Base-by-base conservation (phyloP, 2,888 invertebrate species). In the Heliconius erato region DNA sequence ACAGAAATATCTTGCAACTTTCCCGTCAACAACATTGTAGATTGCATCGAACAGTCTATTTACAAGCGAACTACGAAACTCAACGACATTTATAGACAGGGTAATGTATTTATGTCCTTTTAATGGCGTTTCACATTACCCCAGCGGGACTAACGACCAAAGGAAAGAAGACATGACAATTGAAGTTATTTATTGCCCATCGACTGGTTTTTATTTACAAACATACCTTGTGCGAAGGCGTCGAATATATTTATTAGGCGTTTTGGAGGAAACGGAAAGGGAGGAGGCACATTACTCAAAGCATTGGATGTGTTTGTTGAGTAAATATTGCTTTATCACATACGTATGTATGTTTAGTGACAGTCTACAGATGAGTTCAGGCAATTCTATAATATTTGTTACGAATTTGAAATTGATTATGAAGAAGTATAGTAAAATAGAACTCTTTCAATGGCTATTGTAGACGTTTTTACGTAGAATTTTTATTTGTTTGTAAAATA, bases 61-160 rank as follows among this genome's bases (percentile, higher is more conserved):
- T 87, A 89, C 87, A 88, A 86, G 86, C 84, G 85, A 87, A 88
- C 87, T 87, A 87, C 89, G 87, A 88, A 87, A 86, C 86, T 86
- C 86, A 83, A 82, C 85, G 90, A 89, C 91, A 87, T 94, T 95
- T 94, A 94, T 94, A 92, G 92, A 93, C 91, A 92, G 92, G 92
- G 93, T 93, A 90, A 91, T 90, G 91, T 94, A 95, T 95, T 95
- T 95, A 94, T 95, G 93, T 92, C 87, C 90, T 94, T 94, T 95
- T 95, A 95, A 95, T 95, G 95, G 93, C 90, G 84, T 89, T 87
- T 91, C 92, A 93, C 95, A 95, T 95, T 95, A 95, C 92, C 90
- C 88, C 87, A 85, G 85, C 84, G 88, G 81, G 80, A 85, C 85
- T 85, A 85, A 85, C 91, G 91, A 92, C 91, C 89, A 91, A 89